Conservation (phyloP, 2,113 vertebrate species). For the Psephotus haematonotus region DNA sequence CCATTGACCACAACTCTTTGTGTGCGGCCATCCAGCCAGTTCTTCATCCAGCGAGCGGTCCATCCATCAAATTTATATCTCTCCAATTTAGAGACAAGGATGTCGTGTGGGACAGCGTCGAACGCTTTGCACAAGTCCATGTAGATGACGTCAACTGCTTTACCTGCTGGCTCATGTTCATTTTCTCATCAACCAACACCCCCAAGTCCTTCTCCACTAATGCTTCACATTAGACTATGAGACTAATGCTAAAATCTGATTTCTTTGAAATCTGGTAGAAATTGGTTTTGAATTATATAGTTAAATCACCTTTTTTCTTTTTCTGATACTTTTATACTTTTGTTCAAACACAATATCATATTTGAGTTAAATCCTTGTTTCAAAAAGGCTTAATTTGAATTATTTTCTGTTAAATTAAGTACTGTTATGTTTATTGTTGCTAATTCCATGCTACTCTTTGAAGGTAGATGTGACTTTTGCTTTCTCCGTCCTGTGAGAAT, state of each 20-base stretch:
- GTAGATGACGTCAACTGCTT: no score
- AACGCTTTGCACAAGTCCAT: no score
- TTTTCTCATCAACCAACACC: no score
- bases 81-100: no score
- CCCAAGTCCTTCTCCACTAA: no score
- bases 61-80: no score
- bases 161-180: no score
- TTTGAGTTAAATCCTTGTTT: not conserved
- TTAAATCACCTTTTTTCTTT: not conserved
- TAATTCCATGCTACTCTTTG: not conserved
- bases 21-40: no score
- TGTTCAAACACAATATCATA: not conserved
- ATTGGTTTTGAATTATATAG: not conserved
- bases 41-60: no score
- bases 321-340: not conserved
- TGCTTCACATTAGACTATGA: not conserved
- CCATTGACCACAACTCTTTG: no score
- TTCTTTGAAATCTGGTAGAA: not conserved
- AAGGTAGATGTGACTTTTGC: not conserved
- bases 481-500: not conserved
- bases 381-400: not conserved
- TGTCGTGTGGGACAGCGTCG: no score
- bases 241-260: not conserved
- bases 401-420: not conserved
- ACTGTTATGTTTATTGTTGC: not conserved